A percentile compares a stretch with the other conserved stretches of the same genome.
Evolutionary conservation across 2,113 vertebrate genomes (phyloP).

Genomic region (Micromys minutus): DNA sequence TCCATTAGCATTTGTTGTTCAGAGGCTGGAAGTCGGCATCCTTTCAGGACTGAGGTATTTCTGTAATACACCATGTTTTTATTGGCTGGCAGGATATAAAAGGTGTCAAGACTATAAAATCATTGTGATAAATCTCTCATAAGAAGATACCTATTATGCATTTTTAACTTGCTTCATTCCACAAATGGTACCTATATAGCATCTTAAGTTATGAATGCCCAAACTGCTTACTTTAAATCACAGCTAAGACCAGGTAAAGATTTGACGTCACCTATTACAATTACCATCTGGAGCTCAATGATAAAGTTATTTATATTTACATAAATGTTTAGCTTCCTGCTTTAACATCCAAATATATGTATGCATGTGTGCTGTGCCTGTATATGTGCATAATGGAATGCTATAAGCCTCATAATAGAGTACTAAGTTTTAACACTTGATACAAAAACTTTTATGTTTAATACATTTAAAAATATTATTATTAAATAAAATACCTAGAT

Average conservation of each 20-base stretch:
- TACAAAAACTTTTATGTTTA: conserved; percentile 39
- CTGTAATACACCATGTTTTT: conserved; percentile 3
- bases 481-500: neutral
- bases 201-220: conserved; percentile 23
- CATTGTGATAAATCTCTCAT: neutral
- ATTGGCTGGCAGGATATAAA: neutral
- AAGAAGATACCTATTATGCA: neutral
- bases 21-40: conserved; percentile 29
- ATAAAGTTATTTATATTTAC: neutral
- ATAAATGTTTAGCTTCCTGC: conserved; percentile 23
- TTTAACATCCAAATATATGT: neutral
- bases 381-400: neutral
- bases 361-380: neutral
- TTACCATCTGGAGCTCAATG: neutral
- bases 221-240: conserved; percentile 33
- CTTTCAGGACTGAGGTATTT: conserved; percentile 47
- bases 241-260: conserved; percentile 24
- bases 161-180: neutral
- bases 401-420: neutral
- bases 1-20: conserved; percentile 10
- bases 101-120: conserved; percentile 21
- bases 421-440: conserved; percentile 35
- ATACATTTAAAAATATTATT: conserved; percentile 35
- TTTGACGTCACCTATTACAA: neutral
- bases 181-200: neutral